Evolutionary conservation across 2,797 vertebrate species (phyloP).

Genomic region (Ataeniobius toweri): DNA sequence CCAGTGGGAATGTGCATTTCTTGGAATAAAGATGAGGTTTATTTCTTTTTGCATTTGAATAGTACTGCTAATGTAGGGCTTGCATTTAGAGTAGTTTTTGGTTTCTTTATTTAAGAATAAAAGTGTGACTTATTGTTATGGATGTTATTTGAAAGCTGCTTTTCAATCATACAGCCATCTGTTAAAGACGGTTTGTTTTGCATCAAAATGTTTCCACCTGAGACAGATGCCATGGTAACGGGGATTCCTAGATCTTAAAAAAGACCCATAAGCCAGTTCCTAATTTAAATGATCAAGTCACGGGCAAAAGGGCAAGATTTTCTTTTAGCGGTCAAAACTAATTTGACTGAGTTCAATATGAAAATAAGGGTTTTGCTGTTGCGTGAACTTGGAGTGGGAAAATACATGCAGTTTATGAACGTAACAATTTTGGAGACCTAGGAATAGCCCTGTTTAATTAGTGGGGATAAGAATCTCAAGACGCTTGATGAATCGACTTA

Average conservation of each 20-base stretch:
- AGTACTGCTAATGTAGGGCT: background rate
- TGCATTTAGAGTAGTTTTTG: background rate
- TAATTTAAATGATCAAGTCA: slow-evolving; percentile 12
- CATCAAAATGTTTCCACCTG: background rate
- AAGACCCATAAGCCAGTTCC: background rate
- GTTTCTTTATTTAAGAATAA: background rate
- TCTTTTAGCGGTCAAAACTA: background rate
- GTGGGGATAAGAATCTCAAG: background rate
- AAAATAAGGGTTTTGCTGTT: slow-evolving; percentile 7
- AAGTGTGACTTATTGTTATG: background rate
- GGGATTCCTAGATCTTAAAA: no score
- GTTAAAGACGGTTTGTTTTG: background rate
- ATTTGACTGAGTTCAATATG: background rate
- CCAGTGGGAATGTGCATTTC: background rate
- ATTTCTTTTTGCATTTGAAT: background rate
- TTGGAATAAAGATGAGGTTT: background rate
- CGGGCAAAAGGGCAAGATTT: background rate
- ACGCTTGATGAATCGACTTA: background rate
- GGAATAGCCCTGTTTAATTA: background rate
- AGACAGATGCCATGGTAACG: background rate
- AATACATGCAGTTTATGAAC: background rate
- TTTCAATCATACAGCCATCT: background rate
- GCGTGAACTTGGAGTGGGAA: background rate
- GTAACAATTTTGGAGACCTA: background rate
- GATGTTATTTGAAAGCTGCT: background rate